Evolutionary conservation across 2,113 vertebrate genomes (phyloP), one percentile per base, ranked within the genome.

Genomic region (Scopus umbretta): DNA sequence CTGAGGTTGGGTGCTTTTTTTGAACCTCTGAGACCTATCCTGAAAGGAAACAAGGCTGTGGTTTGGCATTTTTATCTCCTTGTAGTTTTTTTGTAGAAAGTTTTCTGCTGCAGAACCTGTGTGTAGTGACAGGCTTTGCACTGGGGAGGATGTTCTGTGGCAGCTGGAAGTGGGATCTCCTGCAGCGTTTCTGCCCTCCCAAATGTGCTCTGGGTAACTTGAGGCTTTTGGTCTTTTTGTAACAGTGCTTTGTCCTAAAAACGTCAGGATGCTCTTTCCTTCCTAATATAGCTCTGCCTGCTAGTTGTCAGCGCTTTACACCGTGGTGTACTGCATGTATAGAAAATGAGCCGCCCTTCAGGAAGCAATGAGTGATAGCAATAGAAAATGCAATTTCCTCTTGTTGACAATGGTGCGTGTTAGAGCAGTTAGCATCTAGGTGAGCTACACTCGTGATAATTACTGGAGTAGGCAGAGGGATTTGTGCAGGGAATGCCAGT

Each of bases 211-310:
- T 55, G n/a, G 22, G 23, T 78, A 52, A 50, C 19, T 45, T 32
- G 34, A 76, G 29, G 59, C 15, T 29, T 66, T 53, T 63, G 52
- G 27, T 11, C 20, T 62, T 75, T 61, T 49, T 43, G 5, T 83
- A 45, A 42, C 22, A 49, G 8, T 1, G 2, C 19, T 76, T 92
- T 78, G 82, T 86, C 80, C 75, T 89, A 32, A 50, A 80, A 92
- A 55, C 2, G 27, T 43, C 73, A 81, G 73, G 43, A 30, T 92
- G 42, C 18, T 73, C 55, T 50, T 86, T 68, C 22, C 18, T 79
- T 79, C 34, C 2, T 9, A 7, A 21, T 36, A 13, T 18, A 65
- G 3, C 45, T 58, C 16, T 63, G 25, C 0, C 0, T 50, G 20
- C 52, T 36, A 0, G 2, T 49, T 80, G 62, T 92, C 55, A 59